Evolutionary conservation across 2,797 vertebrate species (phyloP).

Genomic region (Allobates femoralis): DNA sequence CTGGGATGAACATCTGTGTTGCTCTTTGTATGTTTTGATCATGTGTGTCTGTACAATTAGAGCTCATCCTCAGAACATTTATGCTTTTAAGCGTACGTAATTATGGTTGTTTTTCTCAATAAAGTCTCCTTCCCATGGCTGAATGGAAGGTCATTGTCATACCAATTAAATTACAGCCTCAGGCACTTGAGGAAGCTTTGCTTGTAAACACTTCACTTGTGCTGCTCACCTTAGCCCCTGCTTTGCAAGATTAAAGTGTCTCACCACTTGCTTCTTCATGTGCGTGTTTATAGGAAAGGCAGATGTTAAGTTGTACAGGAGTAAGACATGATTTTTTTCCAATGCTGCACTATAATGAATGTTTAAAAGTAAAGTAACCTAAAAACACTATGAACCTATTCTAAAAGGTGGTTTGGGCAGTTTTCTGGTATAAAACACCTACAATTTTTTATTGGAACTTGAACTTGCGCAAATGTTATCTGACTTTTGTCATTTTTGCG

Average conservation of each 20-base stretch:
- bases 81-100: slow-evolving; percentile 44
- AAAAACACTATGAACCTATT: too few species aligned
- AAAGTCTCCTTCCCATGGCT: slow-evolving; percentile 33
- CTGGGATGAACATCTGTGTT: slow-evolving; percentile 17
- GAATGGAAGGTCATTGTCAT: slow-evolving; percentile 45
- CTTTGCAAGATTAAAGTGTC: slow-evolving; percentile 32
- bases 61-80: not conserved
- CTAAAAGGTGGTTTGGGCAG: too few species aligned
- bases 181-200: slow-evolving; percentile 28
- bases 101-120: slow-evolving; percentile 45
- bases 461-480: too few species aligned
- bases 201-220: slow-evolving; percentile 41
- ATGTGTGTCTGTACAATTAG: slow-evolving; percentile 22
- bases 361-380: not conserved
- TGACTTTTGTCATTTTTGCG: too few species aligned
- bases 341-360: not conserved
- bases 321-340: not conserved
- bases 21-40: slow-evolving; percentile 14
- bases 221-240: slow-evolving; percentile 33
- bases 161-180: slow-evolving; percentile 45
- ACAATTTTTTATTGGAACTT: too few species aligned
- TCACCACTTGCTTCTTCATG: not conserved
- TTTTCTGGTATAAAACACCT: too few species aligned
- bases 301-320: slow-evolving; percentile 5
- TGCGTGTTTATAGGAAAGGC: slow-evolving; percentile 1